These are phyloP conservation scores for Caenorhabditis drosophilae DNA, from an alignment of 2,888 invertebrate genomes.

Conservation along the genomic window DNA sequence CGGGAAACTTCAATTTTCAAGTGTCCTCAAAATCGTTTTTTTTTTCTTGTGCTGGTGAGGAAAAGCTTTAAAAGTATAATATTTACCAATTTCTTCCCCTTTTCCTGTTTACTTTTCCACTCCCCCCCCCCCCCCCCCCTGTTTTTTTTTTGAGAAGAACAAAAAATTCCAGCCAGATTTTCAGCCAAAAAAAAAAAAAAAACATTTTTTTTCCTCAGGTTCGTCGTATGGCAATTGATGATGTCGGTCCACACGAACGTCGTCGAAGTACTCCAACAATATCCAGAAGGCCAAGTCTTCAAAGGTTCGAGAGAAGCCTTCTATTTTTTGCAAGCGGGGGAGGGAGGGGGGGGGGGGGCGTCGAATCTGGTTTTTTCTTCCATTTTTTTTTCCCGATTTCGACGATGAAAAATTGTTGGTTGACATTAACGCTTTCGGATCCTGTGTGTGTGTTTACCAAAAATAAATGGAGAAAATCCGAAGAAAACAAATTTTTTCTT, in stretches of 20 bases:
- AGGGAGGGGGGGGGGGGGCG: neutral
- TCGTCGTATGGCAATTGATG: constrained; percentile 53
- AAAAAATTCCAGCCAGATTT: no score
- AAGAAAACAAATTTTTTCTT: neutral
- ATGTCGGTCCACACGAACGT: constrained; percentile 55
- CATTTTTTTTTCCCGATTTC: no score
- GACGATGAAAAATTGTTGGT: no score
- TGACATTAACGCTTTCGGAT: no score
- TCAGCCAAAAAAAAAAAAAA: no score
- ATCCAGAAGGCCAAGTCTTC: constrained; percentile 56
- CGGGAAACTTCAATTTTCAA: no score
- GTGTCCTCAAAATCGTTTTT: no score
- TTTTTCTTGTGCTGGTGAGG: no score
- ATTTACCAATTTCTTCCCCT: neutral
- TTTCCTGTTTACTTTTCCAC: neutral
- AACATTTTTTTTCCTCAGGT: constrained; percentile 30
- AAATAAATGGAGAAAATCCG: neutral
- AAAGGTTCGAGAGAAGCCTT: constrained; percentile 40
- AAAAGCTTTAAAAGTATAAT: neutral
- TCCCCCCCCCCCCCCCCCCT: neutral
- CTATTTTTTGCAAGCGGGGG: neutral
- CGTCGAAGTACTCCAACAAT: constrained; percentile 65
- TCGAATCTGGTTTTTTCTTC: neutral
- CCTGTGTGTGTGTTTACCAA: constrained; percentile 6
- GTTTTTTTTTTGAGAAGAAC: neutral